phyloP scores from a whole-genome alignment of 2,113 vertebrate genomes.

The Naja naja region DNA sequence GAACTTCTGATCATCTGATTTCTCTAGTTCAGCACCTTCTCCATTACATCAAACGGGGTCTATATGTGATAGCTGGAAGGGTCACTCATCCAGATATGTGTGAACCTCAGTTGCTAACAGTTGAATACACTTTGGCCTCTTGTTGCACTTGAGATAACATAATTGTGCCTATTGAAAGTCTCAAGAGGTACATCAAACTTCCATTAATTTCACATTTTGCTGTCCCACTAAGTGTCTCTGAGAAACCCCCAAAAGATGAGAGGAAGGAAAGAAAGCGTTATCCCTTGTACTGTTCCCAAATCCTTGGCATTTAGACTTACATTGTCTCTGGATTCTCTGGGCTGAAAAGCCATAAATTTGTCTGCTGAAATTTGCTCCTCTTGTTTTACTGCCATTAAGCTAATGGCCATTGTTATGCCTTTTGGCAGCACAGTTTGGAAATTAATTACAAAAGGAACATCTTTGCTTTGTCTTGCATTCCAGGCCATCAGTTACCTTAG shows the following conservation, averaged over 20 bases:
- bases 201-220: not conserved
- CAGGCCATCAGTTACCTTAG: not conserved
- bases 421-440: not conserved
- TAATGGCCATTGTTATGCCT: not conserved
- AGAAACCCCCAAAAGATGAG: not conserved
- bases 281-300: not conserved
- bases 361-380: not conserved
- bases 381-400: not conserved
- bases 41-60: no score
- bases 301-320: not conserved
- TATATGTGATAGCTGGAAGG: not conserved
- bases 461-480: not conserved
- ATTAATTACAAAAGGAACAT: not conserved
- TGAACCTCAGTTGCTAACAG: not conserved
- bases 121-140: not conserved
- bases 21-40: not conserved
- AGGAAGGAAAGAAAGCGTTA: not conserved
- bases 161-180: not conserved
- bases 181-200: not conserved
- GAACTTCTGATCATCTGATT: not conserved
- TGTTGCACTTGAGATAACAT: not conserved
- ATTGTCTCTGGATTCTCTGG: not conserved
- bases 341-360: not conserved
- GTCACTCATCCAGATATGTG: not conserved
- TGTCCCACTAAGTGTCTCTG: not conserved